Base-by-base conservation (phyloP, 2,888 invertebrate genomes). In the Notodonta ziczac region DNA sequence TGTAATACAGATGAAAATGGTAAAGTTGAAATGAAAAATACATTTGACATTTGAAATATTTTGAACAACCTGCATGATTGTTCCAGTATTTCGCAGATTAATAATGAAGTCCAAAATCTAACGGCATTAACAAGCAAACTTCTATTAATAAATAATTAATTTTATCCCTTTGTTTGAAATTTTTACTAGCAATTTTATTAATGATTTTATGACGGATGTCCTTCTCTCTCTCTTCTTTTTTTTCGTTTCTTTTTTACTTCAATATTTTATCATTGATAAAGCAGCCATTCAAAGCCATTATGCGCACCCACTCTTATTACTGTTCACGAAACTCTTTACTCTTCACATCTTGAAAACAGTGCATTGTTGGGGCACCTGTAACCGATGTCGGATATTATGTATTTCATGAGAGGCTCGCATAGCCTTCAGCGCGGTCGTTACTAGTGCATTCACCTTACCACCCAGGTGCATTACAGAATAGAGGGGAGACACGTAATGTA, bases 371-470 rank as follows among this genome's bases (percentile, higher is more conserved):
- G 50, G 50, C 8, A 42, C 53, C 53, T 52, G 53, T 16, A 35
- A 46, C 54, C 16, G 48, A 46, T 39, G 48, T 59, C 24, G 55
- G 55, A 40, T 56, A 56, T n/a, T 55, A 48, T 54, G 58, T 70
- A 65, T 73, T 74, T 65, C 68, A 67, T 73, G 65, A 66, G 60
- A 57, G 51, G 44, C 56, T 62, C 50, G 57, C 46, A 56, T 63
- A 64, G 73, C 62, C 64, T 73, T 67, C 76, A 65, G 65, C 58
- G 50, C 24, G 10, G 66, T 57, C 66, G 65, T 74, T 72, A 70
- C 62, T n/a, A 65, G 76, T 62, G 63, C 77, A 68, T 72, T 73
- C 66, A 76, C 76, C 74, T 52, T 52, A 24, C 52, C 52, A 32
- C 52, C 52, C 32, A 52, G 52, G 52, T 52, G 52, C 32, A 52